Evolutionary conservation across 1,140 invertebrate species (phyloP).

Genomic region (Gryon sp.): DNA sequence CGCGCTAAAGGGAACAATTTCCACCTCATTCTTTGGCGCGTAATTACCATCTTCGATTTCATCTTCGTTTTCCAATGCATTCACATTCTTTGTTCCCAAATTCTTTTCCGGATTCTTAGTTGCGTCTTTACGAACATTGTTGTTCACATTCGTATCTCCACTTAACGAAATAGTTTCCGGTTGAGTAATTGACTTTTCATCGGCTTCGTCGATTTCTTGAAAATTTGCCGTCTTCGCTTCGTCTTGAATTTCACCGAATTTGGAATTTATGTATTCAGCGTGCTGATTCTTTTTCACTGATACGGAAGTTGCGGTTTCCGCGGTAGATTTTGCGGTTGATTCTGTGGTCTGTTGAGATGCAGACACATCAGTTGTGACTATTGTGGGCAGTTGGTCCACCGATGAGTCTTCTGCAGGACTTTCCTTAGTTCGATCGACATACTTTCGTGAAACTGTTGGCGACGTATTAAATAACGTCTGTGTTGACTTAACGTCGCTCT

Average conservation of each 20-base stretch:
- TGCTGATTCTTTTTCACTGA: conserved; percentile 2
- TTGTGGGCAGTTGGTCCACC: conserved; percentile 22
- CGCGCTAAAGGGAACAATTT: conserved; percentile 62
- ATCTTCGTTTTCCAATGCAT: conserved; percentile 49
- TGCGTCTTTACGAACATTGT: conserved; percentile 38
- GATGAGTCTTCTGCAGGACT: neutral
- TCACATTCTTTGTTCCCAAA: conserved; percentile 38
- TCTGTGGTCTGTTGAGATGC: neutral
- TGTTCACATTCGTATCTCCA: conserved; percentile 73
- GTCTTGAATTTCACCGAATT: conserved; percentile 18
- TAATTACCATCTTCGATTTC: conserved; percentile 17
- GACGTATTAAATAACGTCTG: conserved; percentile 6
- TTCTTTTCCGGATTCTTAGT: conserved; percentile 15
- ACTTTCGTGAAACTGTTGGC: conserved; percentile 12
- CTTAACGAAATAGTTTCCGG: conserved; percentile 64
- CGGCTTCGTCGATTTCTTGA: conserved; percentile 49
- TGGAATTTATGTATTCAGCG: conserved; percentile 19
- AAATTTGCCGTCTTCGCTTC: conserved; percentile 28
- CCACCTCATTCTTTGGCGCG: conserved; percentile 70
- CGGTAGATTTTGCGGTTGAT: neutral
- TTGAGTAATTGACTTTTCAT: conserved; percentile 30
- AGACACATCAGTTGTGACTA: conserved; percentile 33
- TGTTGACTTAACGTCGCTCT: conserved; percentile 33
- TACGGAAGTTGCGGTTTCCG: neutral
- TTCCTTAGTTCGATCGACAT: conserved; percentile 28